Conservation (phyloP, 2,888 invertebrate species). For the Yponomeuta evonymella region DNA sequence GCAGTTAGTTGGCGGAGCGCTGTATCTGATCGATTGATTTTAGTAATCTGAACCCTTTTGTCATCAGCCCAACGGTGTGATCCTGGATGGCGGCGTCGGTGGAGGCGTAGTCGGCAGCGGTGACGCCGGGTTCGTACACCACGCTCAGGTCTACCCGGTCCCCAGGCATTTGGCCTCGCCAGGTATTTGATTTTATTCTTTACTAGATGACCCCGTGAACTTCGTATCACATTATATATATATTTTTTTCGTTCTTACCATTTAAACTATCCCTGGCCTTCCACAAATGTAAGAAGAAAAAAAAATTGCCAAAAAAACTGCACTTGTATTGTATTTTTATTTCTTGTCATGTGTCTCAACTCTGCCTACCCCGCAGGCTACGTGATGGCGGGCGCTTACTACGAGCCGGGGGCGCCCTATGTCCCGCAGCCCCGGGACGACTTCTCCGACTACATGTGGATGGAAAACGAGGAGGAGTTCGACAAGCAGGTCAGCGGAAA, state of each 20-base stretch:
- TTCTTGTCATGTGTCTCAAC: too few species aligned
- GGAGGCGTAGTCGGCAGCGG: constrained; percentile 66
- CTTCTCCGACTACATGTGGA: constrained; percentile 95
- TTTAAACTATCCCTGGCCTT: too few species aligned
- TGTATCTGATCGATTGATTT: too few species aligned
- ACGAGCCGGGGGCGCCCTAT: constrained; percentile 40
- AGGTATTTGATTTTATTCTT: constrained; percentile 29
- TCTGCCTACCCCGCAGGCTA: constrained; percentile 38
- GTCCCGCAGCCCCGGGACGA: constrained; percentile 77
- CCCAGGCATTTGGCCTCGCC: constrained; percentile 36
- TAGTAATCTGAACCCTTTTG: too few species aligned
- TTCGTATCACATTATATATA: too few species aligned
- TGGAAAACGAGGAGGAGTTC: constrained; percentile 95
- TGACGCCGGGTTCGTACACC: constrained; percentile 56
- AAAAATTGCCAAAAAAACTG: too few species aligned
- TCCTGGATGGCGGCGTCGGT: constrained; percentile 62
- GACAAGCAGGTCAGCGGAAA: constrained; percentile 84
- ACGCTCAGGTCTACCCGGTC: constrained; percentile 53
- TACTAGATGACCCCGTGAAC: too few species aligned
- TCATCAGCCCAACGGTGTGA: constrained; percentile 61
- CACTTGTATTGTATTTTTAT: too few species aligned
- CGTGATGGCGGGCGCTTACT: constrained; percentile 62
- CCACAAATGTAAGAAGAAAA: too few species aligned
- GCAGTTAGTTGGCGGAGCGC: too few species aligned
- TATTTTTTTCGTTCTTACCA: too few species aligned